Evolutionary conservation across 1,140 invertebrate genomes (phyloP), one percentile per base, ranked within the genome.

Genomic region (Anastrepha ludens): DNA sequence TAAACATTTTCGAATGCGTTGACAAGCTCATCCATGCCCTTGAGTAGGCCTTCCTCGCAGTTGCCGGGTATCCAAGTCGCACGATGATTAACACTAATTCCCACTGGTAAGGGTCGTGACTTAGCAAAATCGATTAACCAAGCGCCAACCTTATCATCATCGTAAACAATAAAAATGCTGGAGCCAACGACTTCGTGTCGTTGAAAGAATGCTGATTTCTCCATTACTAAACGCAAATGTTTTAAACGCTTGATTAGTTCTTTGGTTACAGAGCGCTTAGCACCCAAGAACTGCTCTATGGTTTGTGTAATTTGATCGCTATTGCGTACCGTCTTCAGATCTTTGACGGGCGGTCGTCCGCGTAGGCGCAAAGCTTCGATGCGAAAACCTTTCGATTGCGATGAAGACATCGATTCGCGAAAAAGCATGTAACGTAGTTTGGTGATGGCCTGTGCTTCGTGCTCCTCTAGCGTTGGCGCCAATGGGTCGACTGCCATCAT

Each of bases 101-200:
- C 96, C 50, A 96, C 94, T 1, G 98, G 97, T 50, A 99, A 93
- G 74, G 95, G 94, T 17, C 96, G 94, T 0, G 97, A 98, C 91
- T 99, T 99, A 17, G 97, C 98, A 94, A 99, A 99, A 92, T 99
- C 98, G 87, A 99, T 99, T 88, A 99, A 94, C 98, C 98, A 99
- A 3, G 97, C 97, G 85, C 97, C 97, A 4, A 97, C 97, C 89
- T 96, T 96, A 86, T 95, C 95, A 88, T 97, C 95, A 93, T 99
- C 98, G 91, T 98, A 98, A 58, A 99, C 97, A 90, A 99, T 97
- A 87, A 99, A 96, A 88, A 99, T 95, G 93, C 97, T 98, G 93
- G 97, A 98, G 39, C 98, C 98, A 90, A 99, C 96, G 47, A 99
- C 97, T 95, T 99, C 98, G 91, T 99, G 98, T 55, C 94, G 95